These are phyloP conservation scores for Ginglymostoma cirratum DNA, from an alignment of 2,113 vertebrate genomes.

Conservation along the genomic window DNA sequence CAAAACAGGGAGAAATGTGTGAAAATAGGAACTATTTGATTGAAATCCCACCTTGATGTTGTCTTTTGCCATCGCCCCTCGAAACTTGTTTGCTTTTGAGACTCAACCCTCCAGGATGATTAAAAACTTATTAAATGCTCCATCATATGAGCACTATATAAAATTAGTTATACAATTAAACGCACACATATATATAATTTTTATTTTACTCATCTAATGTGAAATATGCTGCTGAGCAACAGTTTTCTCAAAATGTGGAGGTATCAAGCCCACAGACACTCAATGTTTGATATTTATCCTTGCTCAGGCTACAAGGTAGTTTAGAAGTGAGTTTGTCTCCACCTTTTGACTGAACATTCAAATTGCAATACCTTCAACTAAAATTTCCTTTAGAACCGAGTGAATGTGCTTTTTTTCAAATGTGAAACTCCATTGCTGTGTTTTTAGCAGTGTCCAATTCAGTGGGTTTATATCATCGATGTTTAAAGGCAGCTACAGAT, in stretches of 20 bases:
- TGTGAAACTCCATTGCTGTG: not conserved
- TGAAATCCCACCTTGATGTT: not conserved
- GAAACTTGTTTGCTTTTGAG: not conserved
- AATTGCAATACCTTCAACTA: not conserved
- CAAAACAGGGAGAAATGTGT: not conserved
- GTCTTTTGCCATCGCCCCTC: not conserved
- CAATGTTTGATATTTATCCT: not conserved
- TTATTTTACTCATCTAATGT: not conserved
- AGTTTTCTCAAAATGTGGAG: not conserved
- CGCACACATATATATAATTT: not conserved
- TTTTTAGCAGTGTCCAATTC: not conserved
- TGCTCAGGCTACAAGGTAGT: not conserved
- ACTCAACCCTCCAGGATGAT: not conserved
- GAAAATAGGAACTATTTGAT: not conserved
- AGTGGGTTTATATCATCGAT: too few species aligned
- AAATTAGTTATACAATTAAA: not conserved
- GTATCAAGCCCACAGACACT: not conserved
- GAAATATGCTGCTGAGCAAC: not conserved
- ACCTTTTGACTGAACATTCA: not conserved
- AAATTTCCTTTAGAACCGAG: not conserved
- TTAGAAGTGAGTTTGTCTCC: constrained; percentile 33
- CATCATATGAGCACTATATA: not conserved
- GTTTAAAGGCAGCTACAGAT: not conserved
- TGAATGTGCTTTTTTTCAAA: not conserved
- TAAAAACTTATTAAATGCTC: not conserved